phyloP scores from a whole-genome alignment of 2,888 invertebrate genomes.

The Griposia aprilina region DNA sequence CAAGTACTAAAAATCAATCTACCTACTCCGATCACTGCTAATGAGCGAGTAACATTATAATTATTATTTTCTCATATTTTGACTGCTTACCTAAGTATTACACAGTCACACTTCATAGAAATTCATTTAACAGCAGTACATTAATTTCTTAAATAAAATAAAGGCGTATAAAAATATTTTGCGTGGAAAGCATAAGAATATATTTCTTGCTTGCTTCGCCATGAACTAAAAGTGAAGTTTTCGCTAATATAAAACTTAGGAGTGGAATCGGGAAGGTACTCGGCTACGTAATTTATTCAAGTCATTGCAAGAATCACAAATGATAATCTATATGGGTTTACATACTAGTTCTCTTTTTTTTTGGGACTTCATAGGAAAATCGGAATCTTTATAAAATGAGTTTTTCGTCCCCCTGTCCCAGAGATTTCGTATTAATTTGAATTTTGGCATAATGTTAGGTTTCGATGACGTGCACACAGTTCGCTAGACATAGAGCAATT shows the following conservation, averaged over 20 bases:
- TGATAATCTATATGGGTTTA: no score
- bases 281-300: not conserved
- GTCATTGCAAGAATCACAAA: not conserved
- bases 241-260: not conserved
- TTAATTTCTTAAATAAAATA: not conserved
- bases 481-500: no score
- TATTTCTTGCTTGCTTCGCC: not conserved
- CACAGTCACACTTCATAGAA: not conserved
- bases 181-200: not conserved
- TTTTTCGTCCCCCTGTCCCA: no score
- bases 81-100: not conserved
- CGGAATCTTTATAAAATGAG: no score
- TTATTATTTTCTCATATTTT: no score
- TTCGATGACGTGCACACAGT: no score
- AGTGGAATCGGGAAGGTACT: not conserved
- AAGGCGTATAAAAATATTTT: not conserved
- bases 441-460: no score
- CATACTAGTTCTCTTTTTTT: not conserved
- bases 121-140: not conserved
- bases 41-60: no score
- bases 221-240: slow-evolving; percentile 2
- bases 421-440: no score
- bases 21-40: no score
- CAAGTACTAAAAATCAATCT: no score
- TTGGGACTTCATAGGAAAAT: not conserved